Percentiles rank a stretch among this genome's conserved stretches.
Conservation (phyloP, 2,888 invertebrate species). For the Leuctra nigra region DNA sequence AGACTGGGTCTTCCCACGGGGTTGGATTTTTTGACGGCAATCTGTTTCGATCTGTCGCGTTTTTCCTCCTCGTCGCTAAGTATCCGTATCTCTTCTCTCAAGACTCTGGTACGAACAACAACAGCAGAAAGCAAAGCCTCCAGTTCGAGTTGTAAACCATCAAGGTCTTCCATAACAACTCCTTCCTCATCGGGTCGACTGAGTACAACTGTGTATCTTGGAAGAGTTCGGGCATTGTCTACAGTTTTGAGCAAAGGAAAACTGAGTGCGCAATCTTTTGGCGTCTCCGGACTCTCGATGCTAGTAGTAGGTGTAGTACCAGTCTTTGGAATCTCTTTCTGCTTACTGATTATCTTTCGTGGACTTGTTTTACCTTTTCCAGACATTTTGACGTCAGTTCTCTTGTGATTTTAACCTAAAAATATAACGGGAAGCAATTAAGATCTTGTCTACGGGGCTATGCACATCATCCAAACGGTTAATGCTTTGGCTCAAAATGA, state of each 20-base stretch:
- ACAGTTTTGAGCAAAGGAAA: constrained; percentile 61
- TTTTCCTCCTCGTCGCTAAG: constrained; percentile 36
- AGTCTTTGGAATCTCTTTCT: constrained; percentile 21
- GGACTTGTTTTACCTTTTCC: constrained; percentile 26
- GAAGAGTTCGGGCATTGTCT: constrained; percentile 60
- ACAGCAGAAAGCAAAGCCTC: constrained; percentile 79
- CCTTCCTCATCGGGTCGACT: constrained; percentile 64
- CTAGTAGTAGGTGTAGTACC: constrained; percentile 16
- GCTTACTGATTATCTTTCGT: constrained; percentile 21
- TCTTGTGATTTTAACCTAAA: background rate
- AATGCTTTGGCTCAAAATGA: no score
- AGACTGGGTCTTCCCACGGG: constrained; percentile 4
- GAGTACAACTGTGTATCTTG: constrained; percentile 53
- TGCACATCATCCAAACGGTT: no score
- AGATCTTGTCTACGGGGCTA: no score
- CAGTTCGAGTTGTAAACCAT: constrained; percentile 77
- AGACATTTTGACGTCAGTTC: constrained; percentile 9
- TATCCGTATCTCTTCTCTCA: constrained; percentile 44
- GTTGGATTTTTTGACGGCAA: constrained; percentile 46
- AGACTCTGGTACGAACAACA: constrained; percentile 67
- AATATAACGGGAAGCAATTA: no score
- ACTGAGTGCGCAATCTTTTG: constrained; percentile 26
- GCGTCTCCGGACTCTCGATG: constrained; percentile 15
- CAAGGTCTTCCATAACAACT: constrained; percentile 82
- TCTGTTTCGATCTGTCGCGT: constrained; percentile 46